These are phyloP conservation scores for Atta cephalotes DNA, from an alignment of 1,140 invertebrate species.

Conservation along the genomic window DNA sequence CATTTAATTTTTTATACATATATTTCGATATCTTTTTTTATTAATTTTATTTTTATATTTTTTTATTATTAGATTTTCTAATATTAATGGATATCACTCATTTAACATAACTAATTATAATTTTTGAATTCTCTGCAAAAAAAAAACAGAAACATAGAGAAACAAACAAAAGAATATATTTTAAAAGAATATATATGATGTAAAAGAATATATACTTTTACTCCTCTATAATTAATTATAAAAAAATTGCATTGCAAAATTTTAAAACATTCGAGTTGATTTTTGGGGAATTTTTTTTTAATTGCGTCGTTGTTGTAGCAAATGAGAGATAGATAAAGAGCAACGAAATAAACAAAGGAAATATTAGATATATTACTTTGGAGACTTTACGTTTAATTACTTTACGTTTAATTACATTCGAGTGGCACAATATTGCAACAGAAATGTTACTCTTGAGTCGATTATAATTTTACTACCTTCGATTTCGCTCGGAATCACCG, in stretches of 20 bases:
- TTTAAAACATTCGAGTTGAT: neutral
- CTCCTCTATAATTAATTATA: too few species aligned
- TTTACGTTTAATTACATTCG: neutral
- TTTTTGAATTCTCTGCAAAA: too few species aligned
- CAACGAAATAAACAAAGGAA: neutral
- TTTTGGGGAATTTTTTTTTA: neutral
- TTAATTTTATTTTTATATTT: neutral
- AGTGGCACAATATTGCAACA: neutral
- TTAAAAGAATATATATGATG: too few species aligned
- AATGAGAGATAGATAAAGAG: too few species aligned
- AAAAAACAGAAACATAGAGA: too few species aligned
- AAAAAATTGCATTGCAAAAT: too few species aligned
- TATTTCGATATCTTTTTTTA: neutral
- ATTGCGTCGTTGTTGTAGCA: neutral
- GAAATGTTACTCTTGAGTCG: neutral
- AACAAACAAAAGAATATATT: too few species aligned
- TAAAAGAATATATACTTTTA: too few species aligned
- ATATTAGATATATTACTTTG: neutral
- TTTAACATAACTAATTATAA: too few species aligned
- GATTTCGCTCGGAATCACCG: conserved; percentile 40
- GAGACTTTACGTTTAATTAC: neutral
- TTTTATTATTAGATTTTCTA: neutral
- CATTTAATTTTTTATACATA: neutral
- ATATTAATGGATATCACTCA: too few species aligned
- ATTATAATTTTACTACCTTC: conserved; percentile 39